A percentile compares a stretch with the other conserved stretches of the same genome.
Evolutionary conservation across 1,140 invertebrate species (phyloP).

Genomic region (Saccostrea glomerata): DNA sequence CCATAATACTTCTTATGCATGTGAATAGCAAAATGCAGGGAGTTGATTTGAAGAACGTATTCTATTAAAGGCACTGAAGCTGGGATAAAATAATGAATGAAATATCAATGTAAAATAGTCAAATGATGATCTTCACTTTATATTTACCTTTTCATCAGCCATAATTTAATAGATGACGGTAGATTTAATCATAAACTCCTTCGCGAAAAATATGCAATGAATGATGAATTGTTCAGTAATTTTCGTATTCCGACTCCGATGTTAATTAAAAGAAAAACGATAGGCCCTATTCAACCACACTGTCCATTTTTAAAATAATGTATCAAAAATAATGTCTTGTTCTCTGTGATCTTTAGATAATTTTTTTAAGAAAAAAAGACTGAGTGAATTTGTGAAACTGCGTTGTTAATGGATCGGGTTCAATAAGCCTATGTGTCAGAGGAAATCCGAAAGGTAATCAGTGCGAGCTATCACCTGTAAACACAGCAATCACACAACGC

Average conservation of each 20-base stretch:
- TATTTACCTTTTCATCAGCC: conserved; percentile 28
- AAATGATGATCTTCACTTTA: not conserved
- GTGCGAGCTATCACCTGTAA: not conserved
- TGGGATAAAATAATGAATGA: not conserved
- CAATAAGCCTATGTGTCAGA: not conserved
- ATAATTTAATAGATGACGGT: not conserved
- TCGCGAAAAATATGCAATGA: not conserved
- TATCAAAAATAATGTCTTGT: too few species aligned
- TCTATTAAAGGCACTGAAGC: not conserved
- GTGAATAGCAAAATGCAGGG: too few species aligned
- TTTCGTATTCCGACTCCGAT: not conserved
- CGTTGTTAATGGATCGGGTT: not conserved
- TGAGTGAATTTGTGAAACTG: too few species aligned
- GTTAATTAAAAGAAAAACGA: not conserved
- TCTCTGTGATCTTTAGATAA: too few species aligned
- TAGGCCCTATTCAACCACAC: too few species aligned
- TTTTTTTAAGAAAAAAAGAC: too few species aligned
- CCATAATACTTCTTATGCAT: too few species aligned
- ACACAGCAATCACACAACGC: not conserved
- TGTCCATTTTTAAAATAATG: too few species aligned
- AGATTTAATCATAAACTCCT: not conserved
- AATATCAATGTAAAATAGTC: not conserved
- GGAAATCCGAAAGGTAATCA: not conserved
- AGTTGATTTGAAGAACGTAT: too few species aligned
- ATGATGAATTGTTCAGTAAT: not conserved